Evolutionary conservation across 2,113 vertebrate genomes (phyloP), one percentile per base, ranked within the genome.

Genomic region (Cyprinodon variegatus): DNA sequence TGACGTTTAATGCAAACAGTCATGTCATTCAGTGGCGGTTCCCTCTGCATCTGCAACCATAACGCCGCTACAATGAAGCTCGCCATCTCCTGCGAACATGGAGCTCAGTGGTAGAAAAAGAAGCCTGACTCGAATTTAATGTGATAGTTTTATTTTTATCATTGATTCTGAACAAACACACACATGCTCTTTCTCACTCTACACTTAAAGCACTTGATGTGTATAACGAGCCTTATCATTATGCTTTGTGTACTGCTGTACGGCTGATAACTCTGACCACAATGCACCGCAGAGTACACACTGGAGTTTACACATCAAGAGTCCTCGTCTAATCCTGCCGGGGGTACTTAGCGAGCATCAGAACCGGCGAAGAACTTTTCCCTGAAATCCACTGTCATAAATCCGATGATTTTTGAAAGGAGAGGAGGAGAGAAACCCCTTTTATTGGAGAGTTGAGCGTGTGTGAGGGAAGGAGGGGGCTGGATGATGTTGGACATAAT

Each of bases 401-500:
- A 91, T 92, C 86, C 85, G 68, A 85, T 83, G 84, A 89, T 89
- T 91, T 86, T 72, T 91, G 80, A 92, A 92, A 92, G 81, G 79
- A 85, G 81, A 77, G 87, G 72, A 79, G 73, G 74, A 82, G 79
- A 91, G 85, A 92, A 92, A 89, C 77, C 81, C 79, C 76, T 93
- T 57, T 93, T 88, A 92, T 92, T 92, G 85, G 83, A 72, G 82
- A 84, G 83, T 76, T 37, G 77, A 20, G 83, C 78, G 72, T 64
- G 78, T 75, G 72, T 40, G 67, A 20, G 39, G 50, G 50, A 9
- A 57, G 50, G 50, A 57, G 53, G 70, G 67, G 13, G 59, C 65
- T 50, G 89, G 90, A 88, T 91, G 82, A 91, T 89, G 90, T 89
- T 91, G 85, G 85, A 82, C 85, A 71, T 93, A 94, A 94, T 95